Conservation (phyloP, 2,113 vertebrate genomes). For the Polypterus bichir region DNA sequence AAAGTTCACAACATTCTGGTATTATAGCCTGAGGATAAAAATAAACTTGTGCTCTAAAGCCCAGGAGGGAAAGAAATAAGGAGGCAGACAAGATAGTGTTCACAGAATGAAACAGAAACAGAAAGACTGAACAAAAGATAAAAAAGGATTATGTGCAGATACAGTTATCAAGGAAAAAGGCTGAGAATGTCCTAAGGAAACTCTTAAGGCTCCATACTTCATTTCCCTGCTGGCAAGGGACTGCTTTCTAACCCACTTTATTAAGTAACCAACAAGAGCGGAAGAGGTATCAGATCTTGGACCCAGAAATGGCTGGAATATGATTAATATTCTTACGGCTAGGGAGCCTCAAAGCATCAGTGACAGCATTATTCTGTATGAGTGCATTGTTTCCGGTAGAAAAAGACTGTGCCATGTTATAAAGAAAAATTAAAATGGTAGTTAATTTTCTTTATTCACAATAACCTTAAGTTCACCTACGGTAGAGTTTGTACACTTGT, state of each 20-base stretch:
- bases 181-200: not conserved
- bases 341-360: not conserved
- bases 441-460: too few relatives aligned
- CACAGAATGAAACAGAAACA: not conserved
- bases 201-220: not conserved
- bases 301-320: not conserved
- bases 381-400: too few relatives aligned
- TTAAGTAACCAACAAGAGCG: not conserved
- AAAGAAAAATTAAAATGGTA: too few relatives aligned
- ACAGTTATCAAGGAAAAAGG: not conserved
- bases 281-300: not conserved
- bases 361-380: not conserved
- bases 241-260: not conserved
- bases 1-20: too few relatives aligned
- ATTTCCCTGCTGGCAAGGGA: slow-evolving; percentile 1
- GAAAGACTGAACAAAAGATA: not conserved
- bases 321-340: not conserved
- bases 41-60: not conserved
- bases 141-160: not conserved
- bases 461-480: too few relatives aligned
- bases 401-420: too few relatives aligned
- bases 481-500: too few relatives aligned
- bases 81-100: not conserved
- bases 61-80: not conserved
- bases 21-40: too few relatives aligned